These are phyloP conservation scores for Halichoerus grypus DNA, from an alignment of 2,113 vertebrate species.

Conservation along the genomic window DNA sequence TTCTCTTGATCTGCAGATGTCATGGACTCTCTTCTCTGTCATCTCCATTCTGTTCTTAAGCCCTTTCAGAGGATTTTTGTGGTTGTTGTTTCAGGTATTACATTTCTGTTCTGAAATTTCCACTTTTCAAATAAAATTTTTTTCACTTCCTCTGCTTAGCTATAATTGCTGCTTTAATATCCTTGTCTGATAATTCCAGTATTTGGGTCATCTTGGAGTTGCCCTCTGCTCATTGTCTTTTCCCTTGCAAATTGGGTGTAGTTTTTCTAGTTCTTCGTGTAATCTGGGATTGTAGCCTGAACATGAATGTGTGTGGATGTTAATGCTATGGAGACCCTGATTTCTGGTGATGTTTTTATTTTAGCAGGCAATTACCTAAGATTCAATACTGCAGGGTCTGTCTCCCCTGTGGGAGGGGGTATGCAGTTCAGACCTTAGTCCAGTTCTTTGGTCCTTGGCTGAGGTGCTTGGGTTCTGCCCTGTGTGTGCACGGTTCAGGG, in stretches of 20 bases:
- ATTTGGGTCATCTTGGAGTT: neutral
- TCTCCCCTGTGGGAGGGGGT: neutral
- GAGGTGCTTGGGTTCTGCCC: conserved; percentile 21
- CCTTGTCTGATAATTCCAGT: neutral
- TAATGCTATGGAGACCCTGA: neutral
- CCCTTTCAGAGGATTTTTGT: neutral
- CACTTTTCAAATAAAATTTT: neutral
- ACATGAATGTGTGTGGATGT: neutral
- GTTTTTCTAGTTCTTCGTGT: conserved; percentile 2
- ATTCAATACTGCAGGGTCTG: neutral
- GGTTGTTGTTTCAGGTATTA: neutral
- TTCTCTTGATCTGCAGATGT: neutral
- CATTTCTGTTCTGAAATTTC: conserved; percentile 22
- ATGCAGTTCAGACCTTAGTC: neutral
- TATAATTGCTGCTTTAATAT: neutral
- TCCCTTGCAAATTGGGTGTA: neutral
- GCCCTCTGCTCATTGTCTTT: neutral
- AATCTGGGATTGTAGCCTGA: neutral
- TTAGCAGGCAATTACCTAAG: neutral
- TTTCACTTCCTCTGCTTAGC: neutral
- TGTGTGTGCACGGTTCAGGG: neutral
- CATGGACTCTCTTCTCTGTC: neutral
- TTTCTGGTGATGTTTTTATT: neutral
- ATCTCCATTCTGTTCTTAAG: neutral
- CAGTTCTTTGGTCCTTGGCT: neutral